A percentile compares a stretch with the other conserved stretches of the same genome.
phyloP scores from a whole-genome alignment of 2,888 invertebrate genomes.

The Catocala nupta region DNA sequence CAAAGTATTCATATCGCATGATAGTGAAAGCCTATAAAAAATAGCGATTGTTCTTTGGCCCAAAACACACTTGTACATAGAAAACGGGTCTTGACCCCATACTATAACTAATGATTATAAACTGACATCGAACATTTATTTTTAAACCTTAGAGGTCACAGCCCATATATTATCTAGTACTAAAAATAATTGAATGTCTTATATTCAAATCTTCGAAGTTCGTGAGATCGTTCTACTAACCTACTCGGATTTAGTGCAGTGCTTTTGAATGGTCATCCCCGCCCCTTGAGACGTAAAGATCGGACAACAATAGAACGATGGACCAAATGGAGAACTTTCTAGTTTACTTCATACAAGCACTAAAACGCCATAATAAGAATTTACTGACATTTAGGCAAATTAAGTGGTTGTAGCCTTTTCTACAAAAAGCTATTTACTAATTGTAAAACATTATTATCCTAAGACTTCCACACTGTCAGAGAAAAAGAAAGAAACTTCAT shows the following conservation, averaged over 20 bases:
- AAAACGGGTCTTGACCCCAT: too few species aligned
- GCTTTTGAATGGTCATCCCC: constrained; percentile 38
- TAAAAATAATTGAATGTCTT: constrained; percentile 8
- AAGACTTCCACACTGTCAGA: too few species aligned
- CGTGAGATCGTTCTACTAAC: constrained; percentile 43
- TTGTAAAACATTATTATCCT: too few species aligned
- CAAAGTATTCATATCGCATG: not conserved
- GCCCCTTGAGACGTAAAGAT: constrained; percentile 44
- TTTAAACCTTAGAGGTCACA: constrained; percentile 16
- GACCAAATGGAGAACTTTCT: constrained; percentile 41
- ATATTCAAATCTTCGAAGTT: constrained; percentile 10
- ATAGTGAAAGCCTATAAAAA: not conserved
- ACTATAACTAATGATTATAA: too few species aligned
- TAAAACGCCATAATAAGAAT: not conserved
- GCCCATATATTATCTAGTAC: constrained; percentile 5
- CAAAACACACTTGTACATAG: too few species aligned
- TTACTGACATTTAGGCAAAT: not conserved
- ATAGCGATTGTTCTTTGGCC: too few species aligned
- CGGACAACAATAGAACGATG: constrained; percentile 50
- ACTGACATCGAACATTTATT: not conserved
- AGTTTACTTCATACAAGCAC: constrained; percentile 14
- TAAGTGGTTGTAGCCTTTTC: too few species aligned
- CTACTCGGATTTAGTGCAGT: constrained; percentile 40
- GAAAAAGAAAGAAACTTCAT: too few species aligned
- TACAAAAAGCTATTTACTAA: too few species aligned